Evolutionary conservation across 2,113 vertebrate genomes (phyloP).

Genomic region (Drymodes brunneopygia): DNA sequence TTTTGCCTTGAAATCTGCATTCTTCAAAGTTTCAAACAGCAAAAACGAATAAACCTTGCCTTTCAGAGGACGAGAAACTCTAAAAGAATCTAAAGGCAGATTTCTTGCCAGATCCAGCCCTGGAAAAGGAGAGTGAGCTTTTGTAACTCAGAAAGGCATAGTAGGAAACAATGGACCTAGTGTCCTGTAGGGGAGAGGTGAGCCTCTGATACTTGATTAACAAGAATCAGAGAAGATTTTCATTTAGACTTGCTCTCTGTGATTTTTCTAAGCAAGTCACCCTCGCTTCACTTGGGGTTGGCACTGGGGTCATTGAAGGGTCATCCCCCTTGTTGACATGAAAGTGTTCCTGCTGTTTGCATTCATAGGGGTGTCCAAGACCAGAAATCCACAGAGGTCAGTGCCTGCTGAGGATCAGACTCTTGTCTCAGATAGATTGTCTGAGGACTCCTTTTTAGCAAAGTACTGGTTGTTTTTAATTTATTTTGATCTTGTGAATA

Average conservation of each 20-base stretch:
- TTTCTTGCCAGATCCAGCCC: not conserved
- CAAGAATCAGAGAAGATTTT: not conserved
- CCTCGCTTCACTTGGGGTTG: not conserved
- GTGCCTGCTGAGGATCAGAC: not conserved
- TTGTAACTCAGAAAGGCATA: not conserved
- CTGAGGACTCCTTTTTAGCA: not conserved
- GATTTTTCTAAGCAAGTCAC: not conserved
- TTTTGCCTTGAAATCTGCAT: not conserved
- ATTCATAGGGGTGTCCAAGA: accelerated
- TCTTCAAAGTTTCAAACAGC: not conserved
- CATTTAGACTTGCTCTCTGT: not conserved
- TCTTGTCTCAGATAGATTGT: not conserved
- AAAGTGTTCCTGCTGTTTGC: not conserved
- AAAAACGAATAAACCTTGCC: not conserved
- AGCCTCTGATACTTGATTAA: not conserved
- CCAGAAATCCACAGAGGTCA: not conserved
- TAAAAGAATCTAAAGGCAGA: not conserved
- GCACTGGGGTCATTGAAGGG: not conserved
- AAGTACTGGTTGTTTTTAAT: not conserved
- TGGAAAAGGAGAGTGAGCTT: not conserved
- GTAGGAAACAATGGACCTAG: not conserved
- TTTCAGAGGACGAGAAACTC: not conserved
- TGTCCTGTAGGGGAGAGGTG: not conserved
- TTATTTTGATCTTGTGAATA: not conserved
- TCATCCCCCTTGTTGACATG: accelerated